These are phyloP conservation scores for Mustelus asterias DNA, from an alignment of 2,113 vertebrate genomes.

Conservation along the genomic window DNA sequence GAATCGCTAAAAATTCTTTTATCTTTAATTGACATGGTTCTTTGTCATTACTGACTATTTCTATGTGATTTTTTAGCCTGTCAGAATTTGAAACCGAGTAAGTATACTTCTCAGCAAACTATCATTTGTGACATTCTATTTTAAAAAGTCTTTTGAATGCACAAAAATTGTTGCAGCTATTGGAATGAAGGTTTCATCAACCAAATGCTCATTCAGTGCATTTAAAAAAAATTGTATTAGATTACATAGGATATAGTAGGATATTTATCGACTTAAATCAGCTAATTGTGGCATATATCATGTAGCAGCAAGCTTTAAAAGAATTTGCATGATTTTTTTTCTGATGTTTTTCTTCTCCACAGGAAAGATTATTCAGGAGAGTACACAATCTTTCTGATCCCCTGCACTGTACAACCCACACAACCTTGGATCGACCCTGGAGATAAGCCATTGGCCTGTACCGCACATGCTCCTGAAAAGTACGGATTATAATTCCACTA, in stretches of 20 bases:
- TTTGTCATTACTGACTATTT: slow-evolving; percentile 19
- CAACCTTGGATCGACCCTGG: slow-evolving; percentile 88
- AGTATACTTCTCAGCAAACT: slow-evolving; percentile 32
- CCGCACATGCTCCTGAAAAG: slow-evolving; percentile 89
- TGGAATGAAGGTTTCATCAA: not conserved
- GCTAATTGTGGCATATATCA: not conserved
- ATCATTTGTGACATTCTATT: not conserved
- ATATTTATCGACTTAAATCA: not conserved
- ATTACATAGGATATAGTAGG: not conserved
- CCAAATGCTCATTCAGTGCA: not conserved
- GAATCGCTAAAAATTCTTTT: not conserved
- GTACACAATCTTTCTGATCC: slow-evolving; percentile 83
- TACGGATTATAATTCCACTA: slow-evolving; percentile 44
- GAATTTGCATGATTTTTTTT: not conserved
- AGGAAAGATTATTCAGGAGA: slow-evolving; percentile 96
- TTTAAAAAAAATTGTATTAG: not conserved
- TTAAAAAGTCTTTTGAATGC: not conserved
- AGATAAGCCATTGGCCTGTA: slow-evolving; percentile 87
- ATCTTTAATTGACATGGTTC: not conserved
- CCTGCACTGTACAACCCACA: slow-evolving; percentile 91
- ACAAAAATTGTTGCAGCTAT: not conserved
- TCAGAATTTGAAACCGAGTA: slow-evolving; percentile 35
- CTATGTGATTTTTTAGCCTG: slow-evolving; percentile 35
- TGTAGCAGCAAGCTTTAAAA: not conserved
- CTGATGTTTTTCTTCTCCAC: slow-evolving; percentile 33